Conservation (phyloP, 2,888 invertebrate species). For the Argyresthia goedartella region DNA sequence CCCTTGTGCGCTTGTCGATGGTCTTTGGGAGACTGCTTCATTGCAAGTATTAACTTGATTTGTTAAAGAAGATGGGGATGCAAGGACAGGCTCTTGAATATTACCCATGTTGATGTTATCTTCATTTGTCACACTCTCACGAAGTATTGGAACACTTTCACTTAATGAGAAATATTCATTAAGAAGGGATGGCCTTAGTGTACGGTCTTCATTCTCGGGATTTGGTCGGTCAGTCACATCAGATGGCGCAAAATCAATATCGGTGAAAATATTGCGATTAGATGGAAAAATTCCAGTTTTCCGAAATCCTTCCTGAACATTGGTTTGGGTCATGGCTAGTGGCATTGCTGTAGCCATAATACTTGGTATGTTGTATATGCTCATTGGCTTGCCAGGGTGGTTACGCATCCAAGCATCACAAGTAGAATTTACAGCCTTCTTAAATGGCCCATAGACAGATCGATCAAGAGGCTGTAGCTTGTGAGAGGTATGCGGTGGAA, state of each 20-base stretch:
- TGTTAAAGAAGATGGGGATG: not conserved
- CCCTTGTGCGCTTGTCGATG: not conserved
- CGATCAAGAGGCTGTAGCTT: slow-evolving; percentile 17
- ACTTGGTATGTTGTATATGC: slow-evolving; percentile 12
- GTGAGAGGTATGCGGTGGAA: slow-evolving; percentile 22
- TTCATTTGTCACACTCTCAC: not conserved
- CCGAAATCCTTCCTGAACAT: slow-evolving; percentile 1
- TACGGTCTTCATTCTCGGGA: not conserved
- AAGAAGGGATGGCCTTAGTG: not conserved
- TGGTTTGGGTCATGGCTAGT: not conserved
- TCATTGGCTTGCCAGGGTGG: slow-evolving; percentile 10
- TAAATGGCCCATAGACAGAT: slow-evolving; percentile 12
- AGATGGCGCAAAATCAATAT: not conserved
- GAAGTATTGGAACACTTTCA: not conserved
- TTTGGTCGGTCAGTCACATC: slow-evolving; percentile 2
- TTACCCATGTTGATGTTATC: not conserved
- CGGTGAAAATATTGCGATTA: slow-evolving; percentile 1
- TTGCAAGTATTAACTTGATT: not conserved
- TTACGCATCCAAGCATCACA: slow-evolving; percentile 9
- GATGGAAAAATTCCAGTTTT: slow-evolving; percentile 4
- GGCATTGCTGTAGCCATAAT: slow-evolving; percentile 1
- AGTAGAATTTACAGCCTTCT: slow-evolving; percentile 9
- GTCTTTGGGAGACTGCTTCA: not conserved
- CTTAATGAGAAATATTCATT: not conserved
- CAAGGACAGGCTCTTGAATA: not conserved